These are phyloP conservation scores for Aphelocoma coerulescens DNA, from an alignment of 2,113 vertebrate species.

Conservation along the genomic window DNA sequence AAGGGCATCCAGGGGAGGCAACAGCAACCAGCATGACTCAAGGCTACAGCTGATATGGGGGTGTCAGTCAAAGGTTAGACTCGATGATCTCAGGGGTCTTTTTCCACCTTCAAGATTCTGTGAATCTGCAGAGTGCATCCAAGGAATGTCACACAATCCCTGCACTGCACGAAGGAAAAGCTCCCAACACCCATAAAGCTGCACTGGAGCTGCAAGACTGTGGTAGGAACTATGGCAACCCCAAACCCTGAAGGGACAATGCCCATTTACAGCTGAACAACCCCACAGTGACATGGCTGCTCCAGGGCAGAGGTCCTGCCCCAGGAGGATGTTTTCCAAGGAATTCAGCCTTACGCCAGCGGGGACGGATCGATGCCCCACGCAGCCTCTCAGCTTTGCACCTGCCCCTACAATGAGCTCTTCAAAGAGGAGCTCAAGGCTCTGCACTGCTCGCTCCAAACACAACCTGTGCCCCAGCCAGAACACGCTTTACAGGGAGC, in stretches of 20 bases:
- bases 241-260: background rate
- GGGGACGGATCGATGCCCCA: fast-evolving
- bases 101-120: background rate
- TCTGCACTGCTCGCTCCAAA: background rate
- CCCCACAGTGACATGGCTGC: fast-evolving
- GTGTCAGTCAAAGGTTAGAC: background rate
- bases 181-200: background rate
- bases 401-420: background rate
- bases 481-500: fast-evolving
- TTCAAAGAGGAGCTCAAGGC: background rate
- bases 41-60: too few relatives aligned
- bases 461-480: background rate
- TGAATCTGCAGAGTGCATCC: background rate
- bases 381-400: too few relatives aligned
- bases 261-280: background rate
- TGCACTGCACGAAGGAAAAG: background rate
- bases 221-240: fast-evolving
- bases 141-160: fast-evolving
- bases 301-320: background rate
- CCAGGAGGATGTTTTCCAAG: background rate
- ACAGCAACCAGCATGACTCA: background rate
- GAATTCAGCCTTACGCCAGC: fast-evolving
- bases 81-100: background rate
- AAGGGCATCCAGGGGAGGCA: background rate
- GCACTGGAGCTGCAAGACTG: background rate